Base-by-base conservation (phyloP, 2,888 invertebrate species). In the Limnephilus auricula region DNA sequence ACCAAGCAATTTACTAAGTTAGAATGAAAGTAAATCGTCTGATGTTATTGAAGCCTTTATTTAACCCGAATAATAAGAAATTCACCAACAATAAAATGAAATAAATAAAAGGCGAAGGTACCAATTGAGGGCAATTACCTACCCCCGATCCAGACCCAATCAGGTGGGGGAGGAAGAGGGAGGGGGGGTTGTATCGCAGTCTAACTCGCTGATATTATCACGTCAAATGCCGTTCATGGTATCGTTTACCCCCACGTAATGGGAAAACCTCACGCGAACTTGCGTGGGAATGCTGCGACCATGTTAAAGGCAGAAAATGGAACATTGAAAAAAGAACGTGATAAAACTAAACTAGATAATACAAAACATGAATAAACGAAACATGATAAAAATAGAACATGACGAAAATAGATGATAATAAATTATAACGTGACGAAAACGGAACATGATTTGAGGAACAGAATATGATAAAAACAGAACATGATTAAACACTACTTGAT, bases 201-300 rank as follows among this genome's bases (percentile, higher is more conserved):
- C 50, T 50, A n/a, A 10, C 65, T 31, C 86, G 40, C 80, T 78
- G 90, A 90, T 90, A 83, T 84, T 90, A 90, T 90, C 90, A 90
- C 83, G 82, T 84, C 84, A 90, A 90, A 90, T 65, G 90, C 65
- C 90, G 90, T 32, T 83, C 90, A 90, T 90, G 83, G 90, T 65
- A 90, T 32, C 84, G 90, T 90, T 90, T 90, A 90, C 65, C 78
- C 37, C 84, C 12, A n/a, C 84, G 30, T 78, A 65, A 84, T 50
- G 82, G 45, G n/a, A 45, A 15, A 5, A 25, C 9, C 13, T 84
- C 84, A 84, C 90, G 78, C 84, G 31, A 90, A 32, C 50, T 5
- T 25, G 50, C 84, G 30, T n/a, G 31, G 82, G 45, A 65, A 65
- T 25, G 9, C 25, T 65, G 65, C 25, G 65, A 65, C 65, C 65